Evolutionary conservation across 1,140 invertebrate species (phyloP).

Genomic region (Philotrypesis tridentata): DNA sequence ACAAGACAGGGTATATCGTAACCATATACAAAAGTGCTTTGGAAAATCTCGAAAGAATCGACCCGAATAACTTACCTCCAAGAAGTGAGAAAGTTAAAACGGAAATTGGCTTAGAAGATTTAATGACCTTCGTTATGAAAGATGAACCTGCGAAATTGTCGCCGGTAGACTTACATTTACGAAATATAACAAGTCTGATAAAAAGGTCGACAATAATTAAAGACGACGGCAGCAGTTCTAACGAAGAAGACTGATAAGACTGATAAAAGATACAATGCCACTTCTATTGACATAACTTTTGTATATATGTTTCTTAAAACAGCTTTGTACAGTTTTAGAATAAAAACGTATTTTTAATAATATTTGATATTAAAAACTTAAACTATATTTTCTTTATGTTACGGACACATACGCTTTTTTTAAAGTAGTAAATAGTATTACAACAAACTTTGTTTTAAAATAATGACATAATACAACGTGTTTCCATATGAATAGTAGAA

Average conservation of each 20-base stretch:
- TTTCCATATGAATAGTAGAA: conserved; percentile 37
- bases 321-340: conserved; percentile 3
- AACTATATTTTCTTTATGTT: neutral
- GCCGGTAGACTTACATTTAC: neutral
- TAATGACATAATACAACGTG: neutral
- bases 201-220: neutral
- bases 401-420: neutral
- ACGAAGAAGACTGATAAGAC: neutral
- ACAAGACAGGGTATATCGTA: neutral
- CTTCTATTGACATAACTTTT: neutral
- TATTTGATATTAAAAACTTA: neutral
- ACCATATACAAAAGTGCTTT: neutral
- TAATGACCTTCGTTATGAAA: neutral
- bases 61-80: conserved; percentile 28
- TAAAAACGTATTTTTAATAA: neutral
- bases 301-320: neutral
- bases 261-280: neutral
- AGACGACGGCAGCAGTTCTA: neutral
- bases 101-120: neutral
- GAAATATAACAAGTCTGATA: neutral
- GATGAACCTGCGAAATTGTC: neutral
- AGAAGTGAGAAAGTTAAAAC: neutral
- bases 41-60: conserved; percentile 48
- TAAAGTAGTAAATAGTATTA: neutral
- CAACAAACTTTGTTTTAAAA: neutral